phyloP scores from a whole-genome alignment of 2,888 invertebrate species.

The Tinea pellionella region DNA sequence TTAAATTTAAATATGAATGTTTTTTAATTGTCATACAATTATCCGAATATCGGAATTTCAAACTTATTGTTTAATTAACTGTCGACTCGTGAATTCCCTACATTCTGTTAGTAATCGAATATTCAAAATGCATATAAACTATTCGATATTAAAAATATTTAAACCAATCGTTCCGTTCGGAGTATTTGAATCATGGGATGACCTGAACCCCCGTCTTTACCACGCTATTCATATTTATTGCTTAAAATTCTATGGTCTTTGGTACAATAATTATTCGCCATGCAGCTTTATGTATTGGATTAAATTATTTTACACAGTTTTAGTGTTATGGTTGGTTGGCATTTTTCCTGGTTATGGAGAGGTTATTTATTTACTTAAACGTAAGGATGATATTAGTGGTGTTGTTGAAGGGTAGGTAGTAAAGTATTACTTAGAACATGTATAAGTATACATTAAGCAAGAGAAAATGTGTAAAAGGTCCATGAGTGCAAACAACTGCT shows the following conservation, averaged over 20 bases:
- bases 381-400: slow-evolving; percentile 71
- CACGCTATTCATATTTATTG: slow-evolving; percentile 60
- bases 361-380: slow-evolving; percentile 75
- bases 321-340: slow-evolving; percentile 56
- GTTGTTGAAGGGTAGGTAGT: slow-evolving; percentile 46
- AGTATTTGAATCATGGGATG: slow-evolving; percentile 48
- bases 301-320: slow-evolving; percentile 39
- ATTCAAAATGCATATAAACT: neutral
- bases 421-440: neutral
- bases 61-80: too few species aligned
- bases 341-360: slow-evolving; percentile 68
- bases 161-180: slow-evolving; percentile 46
- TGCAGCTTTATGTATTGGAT: slow-evolving; percentile 42
- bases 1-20: too few species aligned
- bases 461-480: too few species aligned
- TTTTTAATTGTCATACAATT: too few species aligned
- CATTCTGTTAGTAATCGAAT: too few species aligned
- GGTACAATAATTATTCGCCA: slow-evolving; percentile 47
- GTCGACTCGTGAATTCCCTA: too few species aligned
- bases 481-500: too few species aligned
- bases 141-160: slow-evolving; percentile 18
- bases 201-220: slow-evolving; percentile 50
- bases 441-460: too few species aligned
- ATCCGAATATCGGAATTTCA: too few species aligned
- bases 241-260: slow-evolving; percentile 63